Base-by-base conservation (phyloP, 30 jellyfish, hydroid and myxozoan species). In the Cassiopea andromeda region DNA sequence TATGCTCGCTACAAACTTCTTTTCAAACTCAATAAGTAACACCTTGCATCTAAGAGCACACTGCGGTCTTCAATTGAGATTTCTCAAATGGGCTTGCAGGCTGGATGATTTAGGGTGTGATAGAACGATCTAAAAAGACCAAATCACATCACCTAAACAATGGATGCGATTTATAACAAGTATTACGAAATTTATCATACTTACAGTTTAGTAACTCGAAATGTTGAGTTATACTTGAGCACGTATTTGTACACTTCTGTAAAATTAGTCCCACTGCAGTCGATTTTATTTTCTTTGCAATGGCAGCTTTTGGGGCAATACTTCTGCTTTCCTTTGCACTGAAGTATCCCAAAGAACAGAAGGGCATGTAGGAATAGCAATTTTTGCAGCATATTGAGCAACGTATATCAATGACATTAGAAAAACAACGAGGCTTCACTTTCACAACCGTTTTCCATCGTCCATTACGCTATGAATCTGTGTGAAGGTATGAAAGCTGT, bases 301-400 rank as follows among this genome's bases (percentile, higher is more conserved):
- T 68, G 78, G 49, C 93, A 86, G 16, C 69, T 59, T 57, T 77
- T 7, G 48, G 93, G 93, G 57, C 93, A 86, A 77, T 48, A 86
- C 61, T 64, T 67, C 46, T 54, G 44, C 45, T 68, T 69, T 18
- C 83, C 85, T 80, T 47, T 86, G 45, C 71, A 57, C 8, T 86
- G 17, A 12, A 64, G 83, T 7, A 46, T 68, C 16, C 64, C 27
- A n/a, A 64, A 78, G 54, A 75, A 44, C 14, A 80, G 58, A 14
- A 86, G 43, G 14, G 46, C 1, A 2, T 8, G 12, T 10, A 70
- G 50, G 6, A 70, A 43, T 8, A 70, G 49, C 79, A 6, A 70
- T 4, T 16, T 4, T 1, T 27, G 49, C 49, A 19, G 38, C 79
- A 70, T 70, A 14, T 12, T 19, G 79, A 12, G 3, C 10, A 19